Conservation (phyloP, 2,113 vertebrate genomes). For the Dromiciops gliroides region DNA sequence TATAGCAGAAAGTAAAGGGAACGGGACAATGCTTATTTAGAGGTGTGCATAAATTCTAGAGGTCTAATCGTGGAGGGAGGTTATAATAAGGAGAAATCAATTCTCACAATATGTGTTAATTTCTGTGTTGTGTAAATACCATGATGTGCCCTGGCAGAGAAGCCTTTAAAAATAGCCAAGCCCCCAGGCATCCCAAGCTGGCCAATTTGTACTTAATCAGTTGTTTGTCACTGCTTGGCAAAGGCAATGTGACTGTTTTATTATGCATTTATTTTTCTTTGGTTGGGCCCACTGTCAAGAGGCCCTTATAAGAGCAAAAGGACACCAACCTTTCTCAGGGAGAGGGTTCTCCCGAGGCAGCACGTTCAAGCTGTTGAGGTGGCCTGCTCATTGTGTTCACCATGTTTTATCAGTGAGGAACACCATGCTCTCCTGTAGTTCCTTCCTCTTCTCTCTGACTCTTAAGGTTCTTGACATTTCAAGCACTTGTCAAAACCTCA, state of each 20-base stretch:
- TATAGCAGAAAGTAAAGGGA: not conserved
- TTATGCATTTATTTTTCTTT: constrained; percentile 57
- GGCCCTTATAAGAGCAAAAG: constrained; percentile 4
- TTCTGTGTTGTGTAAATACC: constrained; percentile 47
- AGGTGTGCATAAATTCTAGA: constrained; percentile 2
- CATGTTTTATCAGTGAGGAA: not conserved
- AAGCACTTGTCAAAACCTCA: not conserved
- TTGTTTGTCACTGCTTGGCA: constrained; percentile 72
- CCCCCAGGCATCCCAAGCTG: constrained; percentile 39
- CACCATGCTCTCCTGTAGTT: constrained; percentile 34
- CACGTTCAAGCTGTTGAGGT: constrained; percentile 32
- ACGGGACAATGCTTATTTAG: not conserved
- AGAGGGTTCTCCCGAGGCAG: constrained; percentile 21
- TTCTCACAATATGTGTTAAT: constrained; percentile 3
- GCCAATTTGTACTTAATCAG: constrained; percentile 72
- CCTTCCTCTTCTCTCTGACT: constrained; percentile 31
- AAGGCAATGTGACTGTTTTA: constrained; percentile 36
- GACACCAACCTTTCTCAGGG: constrained; percentile 48
- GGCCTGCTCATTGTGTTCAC: constrained; percentile 12
- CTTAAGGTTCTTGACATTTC: constrained; percentile 16
- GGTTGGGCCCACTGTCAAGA: constrained; percentile 36
- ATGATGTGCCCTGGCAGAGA: constrained; percentile 21
- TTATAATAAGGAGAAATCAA: constrained; percentile 35
- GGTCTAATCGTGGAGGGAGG: not conserved
- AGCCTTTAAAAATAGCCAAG: constrained; percentile 42